Evolutionary conservation across 1,140 invertebrate genomes (phyloP), one percentile per base, ranked within the genome.

Genomic region (Melanaphis sacchari): DNA sequence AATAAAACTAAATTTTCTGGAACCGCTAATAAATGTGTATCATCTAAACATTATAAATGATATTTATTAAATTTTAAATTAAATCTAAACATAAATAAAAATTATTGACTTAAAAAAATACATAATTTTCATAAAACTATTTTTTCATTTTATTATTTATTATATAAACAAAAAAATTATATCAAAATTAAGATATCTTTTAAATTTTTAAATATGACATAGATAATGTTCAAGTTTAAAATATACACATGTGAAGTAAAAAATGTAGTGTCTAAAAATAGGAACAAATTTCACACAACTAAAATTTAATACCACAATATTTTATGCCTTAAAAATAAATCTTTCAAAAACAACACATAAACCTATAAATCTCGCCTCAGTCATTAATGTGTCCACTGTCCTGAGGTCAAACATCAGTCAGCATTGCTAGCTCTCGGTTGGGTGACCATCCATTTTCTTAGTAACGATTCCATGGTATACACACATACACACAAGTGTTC

Each of bases 11-110:
- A 91, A 87, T 90, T 26, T 59, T 94, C 93, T 24, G 49, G 84
- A 89, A 94, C n/a, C 26, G 93, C 93, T 36, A 94, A 46, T 81
- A 94, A 93, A 91, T 94, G 93, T 93, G 87, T 46, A 89, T 82
- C 36, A 93, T 94, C 93, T 93, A 93, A 90, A 91, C 89, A 90
- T 59, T 41, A 54, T 54, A 43, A 90, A 90, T 0, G 38, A 59
- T 40, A 54, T 90, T 38, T 40, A 26, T 38, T 54, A 40, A 59
- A 52, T 21, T 89, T 18, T 54, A 2, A 52, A 43, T 87, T 3
- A 43, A 46, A 1, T 43, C n/a, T 1, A 85, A 87, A 24, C 24
- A 84, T 6, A 31, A 49, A 36, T 26, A 24, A 88, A 7, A n/a
- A 49, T 36, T 36, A 88, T 88, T n/a, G 11, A 85, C n/a, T 43